Evolutionary conservation across 2,888 invertebrate species (phyloP).

Genomic region (Rhagium mordax): DNA sequence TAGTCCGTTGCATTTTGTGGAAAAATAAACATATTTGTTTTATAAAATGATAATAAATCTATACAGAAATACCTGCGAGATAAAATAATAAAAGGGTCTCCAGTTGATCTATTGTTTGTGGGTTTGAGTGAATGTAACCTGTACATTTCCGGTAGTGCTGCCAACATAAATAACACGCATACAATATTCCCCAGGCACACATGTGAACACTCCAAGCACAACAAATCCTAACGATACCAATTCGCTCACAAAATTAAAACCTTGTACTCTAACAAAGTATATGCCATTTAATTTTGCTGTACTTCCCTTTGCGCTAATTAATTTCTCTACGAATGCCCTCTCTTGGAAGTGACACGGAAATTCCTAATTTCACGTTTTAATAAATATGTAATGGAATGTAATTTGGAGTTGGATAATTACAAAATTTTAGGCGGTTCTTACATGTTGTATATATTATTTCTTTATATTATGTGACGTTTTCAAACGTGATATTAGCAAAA

Average conservation of each 20-base stretch:
- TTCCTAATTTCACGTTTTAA: not conserved
- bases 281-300: not conserved
- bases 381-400: not conserved
- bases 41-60: constrained; percentile 42
- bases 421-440: too few relatives aligned
- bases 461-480: too few relatives aligned
- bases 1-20: not conserved
- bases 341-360: not conserved
- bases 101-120: constrained; percentile 48
- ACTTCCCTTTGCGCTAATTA: not conserved
- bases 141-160: constrained; percentile 43
- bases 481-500: too few relatives aligned
- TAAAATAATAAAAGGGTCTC: constrained; percentile 50
- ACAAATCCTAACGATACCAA: constrained; percentile 2
- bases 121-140: constrained; percentile 42
- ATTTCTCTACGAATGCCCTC: not conserved
- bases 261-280: not conserved
- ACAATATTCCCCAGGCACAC: constrained; percentile 36
- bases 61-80: constrained; percentile 44
- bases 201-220: not conserved
- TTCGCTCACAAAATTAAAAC: constrained; percentile 13
- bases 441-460: too few relatives aligned
- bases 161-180: constrained; percentile 48
- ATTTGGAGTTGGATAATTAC: not conserved
- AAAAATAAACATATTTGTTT: not conserved